Conservation (phyloP, 2,113 vertebrate genomes). For the Etheostoma cragini region DNA sequence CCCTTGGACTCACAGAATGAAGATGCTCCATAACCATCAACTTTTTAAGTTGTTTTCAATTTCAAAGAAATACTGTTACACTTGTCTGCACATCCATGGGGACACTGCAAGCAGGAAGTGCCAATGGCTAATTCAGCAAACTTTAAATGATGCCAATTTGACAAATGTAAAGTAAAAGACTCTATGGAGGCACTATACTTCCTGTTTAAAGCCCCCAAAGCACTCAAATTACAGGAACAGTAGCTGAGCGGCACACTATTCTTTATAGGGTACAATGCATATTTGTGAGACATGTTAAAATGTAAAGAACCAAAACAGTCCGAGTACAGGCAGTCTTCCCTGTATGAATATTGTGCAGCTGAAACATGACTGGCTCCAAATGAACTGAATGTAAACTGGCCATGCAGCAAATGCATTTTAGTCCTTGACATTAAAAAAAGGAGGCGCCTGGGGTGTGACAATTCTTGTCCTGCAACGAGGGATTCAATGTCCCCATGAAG, state of each 20-base stretch:
- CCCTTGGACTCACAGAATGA: neutral
- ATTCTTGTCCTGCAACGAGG: neutral
- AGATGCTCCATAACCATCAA: neutral
- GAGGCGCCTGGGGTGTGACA: slow-evolving; percentile 23
- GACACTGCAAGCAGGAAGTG: neutral
- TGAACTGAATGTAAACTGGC: slow-evolving; percentile 19
- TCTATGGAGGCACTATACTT: neutral
- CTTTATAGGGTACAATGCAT: neutral
- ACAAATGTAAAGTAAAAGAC: neutral
- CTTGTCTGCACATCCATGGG: neutral
- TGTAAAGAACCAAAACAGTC: neutral
- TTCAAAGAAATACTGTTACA: neutral
- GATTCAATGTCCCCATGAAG: slow-evolving; percentile 23
- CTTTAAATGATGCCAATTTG: neutral
- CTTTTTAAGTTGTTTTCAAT: neutral
- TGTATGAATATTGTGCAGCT: neutral
- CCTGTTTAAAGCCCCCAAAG: neutral
- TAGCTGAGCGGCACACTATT: neutral
- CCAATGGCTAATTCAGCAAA: neutral
- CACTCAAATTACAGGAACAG: too few relatives aligned
- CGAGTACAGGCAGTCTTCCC: neutral
- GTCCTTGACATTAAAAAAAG: slow-evolving; percentile 57
- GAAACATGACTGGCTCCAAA: slow-evolving; percentile 20
- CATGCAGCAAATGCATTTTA: slow-evolving; percentile 21
- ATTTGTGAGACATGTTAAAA: neutral